These are phyloP conservation scores for Pangasius djambal DNA, from an alignment of 2,797 vertebrate genomes.

Conservation along the genomic window DNA sequence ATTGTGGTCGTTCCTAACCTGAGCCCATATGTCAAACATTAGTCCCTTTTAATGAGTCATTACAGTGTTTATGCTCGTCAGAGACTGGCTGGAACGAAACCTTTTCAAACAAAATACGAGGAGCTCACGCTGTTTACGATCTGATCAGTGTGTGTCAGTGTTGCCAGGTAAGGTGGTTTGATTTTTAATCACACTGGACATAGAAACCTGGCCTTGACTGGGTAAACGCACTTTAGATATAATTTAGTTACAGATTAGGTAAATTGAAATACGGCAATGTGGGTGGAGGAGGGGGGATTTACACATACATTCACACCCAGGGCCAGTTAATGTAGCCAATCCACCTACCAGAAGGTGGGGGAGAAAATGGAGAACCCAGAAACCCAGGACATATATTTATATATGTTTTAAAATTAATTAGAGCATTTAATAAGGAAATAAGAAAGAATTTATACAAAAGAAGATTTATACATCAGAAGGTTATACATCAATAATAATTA, in stretches of 20 bases:
- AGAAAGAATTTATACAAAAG: not conserved
- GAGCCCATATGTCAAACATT: constrained; percentile 42
- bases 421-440: not conserved
- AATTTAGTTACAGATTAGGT: not conserved
- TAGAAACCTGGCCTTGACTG: not conserved
- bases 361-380: too few species aligned
- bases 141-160: not conserved
- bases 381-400: too few species aligned
- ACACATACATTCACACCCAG: too few species aligned
- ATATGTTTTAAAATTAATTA: not conserved
- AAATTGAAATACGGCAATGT: not conserved
- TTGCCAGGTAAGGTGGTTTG: not conserved
- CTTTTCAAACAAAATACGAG: not conserved
- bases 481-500: too few species aligned
- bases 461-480: too few species aligned
- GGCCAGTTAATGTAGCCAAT: too few species aligned
- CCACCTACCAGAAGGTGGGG: too few species aligned
- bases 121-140: constrained; percentile 7
- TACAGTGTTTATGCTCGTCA: constrained; percentile 43
- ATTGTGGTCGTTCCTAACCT: constrained; percentile 21
- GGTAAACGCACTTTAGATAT: constrained; percentile 4
- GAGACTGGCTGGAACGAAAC: constrained; percentile 14
- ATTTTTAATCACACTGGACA: not conserved
- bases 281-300: not conserved
- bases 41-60: constrained; percentile 38